phyloP scores from a whole-genome alignment of 2,888 invertebrate species.

The Diabrotica balteata region DNA sequence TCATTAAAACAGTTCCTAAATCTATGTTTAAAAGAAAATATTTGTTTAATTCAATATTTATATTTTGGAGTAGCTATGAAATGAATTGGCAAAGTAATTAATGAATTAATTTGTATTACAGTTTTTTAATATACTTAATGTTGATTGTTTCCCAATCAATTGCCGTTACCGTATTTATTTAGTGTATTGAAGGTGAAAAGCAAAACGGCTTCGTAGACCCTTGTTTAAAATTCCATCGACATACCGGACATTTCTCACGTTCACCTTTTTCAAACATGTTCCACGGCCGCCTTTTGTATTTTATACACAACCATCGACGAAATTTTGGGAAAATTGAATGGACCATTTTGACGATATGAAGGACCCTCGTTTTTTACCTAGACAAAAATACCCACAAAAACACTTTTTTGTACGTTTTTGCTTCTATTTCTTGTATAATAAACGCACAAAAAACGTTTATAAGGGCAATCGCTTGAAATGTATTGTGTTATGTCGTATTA shows the following conservation, averaged over 20 bases:
- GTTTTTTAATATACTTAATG: too few relatives aligned
- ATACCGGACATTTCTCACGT: conserved; percentile 51
- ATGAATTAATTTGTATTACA: too few relatives aligned
- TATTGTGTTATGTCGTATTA: not conserved
- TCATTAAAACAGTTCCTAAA: too few relatives aligned
- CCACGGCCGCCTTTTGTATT: conserved; percentile 46
- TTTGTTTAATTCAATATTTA: too few relatives aligned
- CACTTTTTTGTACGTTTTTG: conserved; percentile 5
- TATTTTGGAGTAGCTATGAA: too few relatives aligned
- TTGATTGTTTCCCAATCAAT: too few relatives aligned
- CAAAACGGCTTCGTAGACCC: conserved; percentile 16
- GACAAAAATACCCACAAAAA: conserved; percentile 17
- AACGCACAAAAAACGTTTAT: not conserved
- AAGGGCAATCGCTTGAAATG: not conserved
- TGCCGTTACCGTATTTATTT: too few relatives aligned
- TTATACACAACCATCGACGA: conserved; percentile 37
- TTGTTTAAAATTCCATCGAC: conserved; percentile 46
- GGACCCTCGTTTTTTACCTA: conserved; percentile 31
- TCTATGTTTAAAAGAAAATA: too few relatives aligned
- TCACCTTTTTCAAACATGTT: conserved; percentile 49
- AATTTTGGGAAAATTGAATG: conserved; percentile 43
- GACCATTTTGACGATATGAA: conserved; percentile 18
- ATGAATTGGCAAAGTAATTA: too few relatives aligned
- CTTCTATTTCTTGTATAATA: not conserved
- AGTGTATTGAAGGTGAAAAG: too few relatives aligned